Conservation (phyloP, 1,140 invertebrate species). For the Anoplolepis gracilipes region DNA sequence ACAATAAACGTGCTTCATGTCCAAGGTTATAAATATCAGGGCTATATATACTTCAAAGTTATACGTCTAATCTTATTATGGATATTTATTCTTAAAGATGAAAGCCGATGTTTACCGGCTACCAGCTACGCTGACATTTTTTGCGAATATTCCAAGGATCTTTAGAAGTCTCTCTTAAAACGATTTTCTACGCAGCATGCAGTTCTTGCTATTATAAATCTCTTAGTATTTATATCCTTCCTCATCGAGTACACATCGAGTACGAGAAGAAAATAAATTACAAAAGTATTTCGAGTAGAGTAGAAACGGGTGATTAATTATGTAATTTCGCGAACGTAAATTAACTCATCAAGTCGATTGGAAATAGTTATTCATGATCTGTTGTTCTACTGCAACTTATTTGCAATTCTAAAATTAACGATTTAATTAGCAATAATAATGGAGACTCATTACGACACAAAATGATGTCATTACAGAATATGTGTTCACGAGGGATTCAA, state of each 20-base stretch:
- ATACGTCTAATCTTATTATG: not conserved
- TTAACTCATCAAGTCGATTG: constrained; percentile 21
- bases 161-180: constrained; percentile 9
- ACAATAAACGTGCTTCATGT: no score
- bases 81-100: not conserved
- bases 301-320: constrained; percentile 35
- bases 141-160: not conserved
- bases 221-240: constrained; percentile 5
- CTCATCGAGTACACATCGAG: not conserved
- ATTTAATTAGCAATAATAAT: constrained; percentile 23
- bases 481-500: not conserved
- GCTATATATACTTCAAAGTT: not conserved
- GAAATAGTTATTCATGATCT: constrained; percentile 29
- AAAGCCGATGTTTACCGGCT: not conserved
- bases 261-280: constrained; percentile 21
- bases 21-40: no score
- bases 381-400: not conserved
- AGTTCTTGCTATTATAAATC: constrained; percentile 33
- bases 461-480: not conserved
- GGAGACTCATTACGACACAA: no score
- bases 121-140: not conserved
- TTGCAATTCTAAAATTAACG: not conserved
- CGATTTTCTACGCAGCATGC: not conserved
- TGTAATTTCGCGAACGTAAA: constrained; percentile 20
- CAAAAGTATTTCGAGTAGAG: constrained; percentile 20